These are phyloP conservation scores for Endotricha flammealis DNA, from an alignment of 2,888 invertebrate genomes.

Conservation along the genomic window DNA sequence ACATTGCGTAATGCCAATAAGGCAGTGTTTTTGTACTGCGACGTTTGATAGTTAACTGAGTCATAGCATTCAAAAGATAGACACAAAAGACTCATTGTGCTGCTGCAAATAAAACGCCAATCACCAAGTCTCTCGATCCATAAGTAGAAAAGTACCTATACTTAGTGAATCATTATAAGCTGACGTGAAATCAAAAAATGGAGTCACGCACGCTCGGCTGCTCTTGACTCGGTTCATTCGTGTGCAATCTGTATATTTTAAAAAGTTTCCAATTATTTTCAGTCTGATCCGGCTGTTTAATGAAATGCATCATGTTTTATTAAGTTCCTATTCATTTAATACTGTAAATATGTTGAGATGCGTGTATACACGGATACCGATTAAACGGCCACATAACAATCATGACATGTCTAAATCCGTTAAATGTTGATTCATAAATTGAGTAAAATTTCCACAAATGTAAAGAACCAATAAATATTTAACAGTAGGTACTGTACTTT, in stretches of 20 bases:
- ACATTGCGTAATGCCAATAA: constrained; percentile 8
- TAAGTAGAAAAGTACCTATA: constrained; percentile 15
- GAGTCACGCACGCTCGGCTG: constrained; percentile 25
- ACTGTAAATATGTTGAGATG: no score
- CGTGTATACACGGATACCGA: no score
- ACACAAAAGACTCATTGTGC: constrained; percentile 44
- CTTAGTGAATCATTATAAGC: constrained; percentile 27
- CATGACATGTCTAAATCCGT: no score
- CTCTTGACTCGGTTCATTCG: constrained; percentile 8
- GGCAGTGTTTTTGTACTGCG: not conserved
- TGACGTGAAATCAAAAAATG: constrained; percentile 24
- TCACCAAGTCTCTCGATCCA: constrained; percentile 37
- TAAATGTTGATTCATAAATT: no score
- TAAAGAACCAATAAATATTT: no score
- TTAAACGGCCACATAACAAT: no score
- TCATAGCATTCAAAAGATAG: constrained; percentile 39
- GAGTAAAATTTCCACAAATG: no score
- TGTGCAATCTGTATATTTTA: constrained; percentile 3
- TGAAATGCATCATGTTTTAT: no score
- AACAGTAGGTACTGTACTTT: no score
- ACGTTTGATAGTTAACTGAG: constrained; percentile 30
- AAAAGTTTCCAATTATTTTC: constrained; percentile 4
- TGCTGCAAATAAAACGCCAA: constrained; percentile 40
- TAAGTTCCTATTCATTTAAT: no score
- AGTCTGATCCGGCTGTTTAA: not conserved